Conservation (phyloP, 2,797 vertebrate genomes). For the Sciurus vulgaris region DNA sequence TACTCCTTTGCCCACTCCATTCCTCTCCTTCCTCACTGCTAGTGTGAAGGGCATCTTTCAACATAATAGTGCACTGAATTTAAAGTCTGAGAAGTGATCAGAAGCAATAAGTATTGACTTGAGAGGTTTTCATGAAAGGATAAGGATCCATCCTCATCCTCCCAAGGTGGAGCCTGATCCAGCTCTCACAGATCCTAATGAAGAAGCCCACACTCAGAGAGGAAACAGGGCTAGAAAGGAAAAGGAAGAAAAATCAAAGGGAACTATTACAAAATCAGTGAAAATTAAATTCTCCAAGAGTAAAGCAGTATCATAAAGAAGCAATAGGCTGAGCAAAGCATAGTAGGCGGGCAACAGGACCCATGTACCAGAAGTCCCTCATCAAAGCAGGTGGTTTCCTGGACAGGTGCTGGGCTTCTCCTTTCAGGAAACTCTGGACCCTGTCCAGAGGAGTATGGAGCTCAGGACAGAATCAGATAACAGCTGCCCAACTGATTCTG, state of each 20-base stretch:
- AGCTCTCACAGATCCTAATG: not conserved
- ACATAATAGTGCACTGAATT: not conserved
- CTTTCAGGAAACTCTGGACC: not conserved
- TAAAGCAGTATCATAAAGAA: conserved; percentile 65
- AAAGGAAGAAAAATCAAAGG: not conserved
- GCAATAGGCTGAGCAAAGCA: conserved; percentile 13
- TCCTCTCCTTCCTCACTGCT: not conserved
- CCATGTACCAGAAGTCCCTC: not conserved
- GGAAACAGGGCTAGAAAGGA: not conserved
- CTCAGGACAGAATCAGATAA: not conserved
- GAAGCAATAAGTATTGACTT: not conserved
- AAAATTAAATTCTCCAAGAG: conserved; percentile 78
- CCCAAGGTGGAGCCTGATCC: not conserved
- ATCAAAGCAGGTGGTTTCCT: not conserved
- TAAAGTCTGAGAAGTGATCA: conserved; percentile 16
- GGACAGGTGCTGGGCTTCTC: not conserved
- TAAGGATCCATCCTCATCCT: not conserved
- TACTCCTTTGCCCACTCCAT: not conserved
- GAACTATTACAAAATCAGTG: conserved; percentile 22
- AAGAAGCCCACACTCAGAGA: not conserved
- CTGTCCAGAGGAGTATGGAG: not conserved
- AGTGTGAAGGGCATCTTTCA: not conserved
- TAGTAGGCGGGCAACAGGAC: not conserved
- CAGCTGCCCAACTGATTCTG: not conserved
- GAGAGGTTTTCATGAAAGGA: not conserved